Evolutionary conservation across 2,888 invertebrate genomes (phyloP).

Genomic region (Syritta pipiens): DNA sequence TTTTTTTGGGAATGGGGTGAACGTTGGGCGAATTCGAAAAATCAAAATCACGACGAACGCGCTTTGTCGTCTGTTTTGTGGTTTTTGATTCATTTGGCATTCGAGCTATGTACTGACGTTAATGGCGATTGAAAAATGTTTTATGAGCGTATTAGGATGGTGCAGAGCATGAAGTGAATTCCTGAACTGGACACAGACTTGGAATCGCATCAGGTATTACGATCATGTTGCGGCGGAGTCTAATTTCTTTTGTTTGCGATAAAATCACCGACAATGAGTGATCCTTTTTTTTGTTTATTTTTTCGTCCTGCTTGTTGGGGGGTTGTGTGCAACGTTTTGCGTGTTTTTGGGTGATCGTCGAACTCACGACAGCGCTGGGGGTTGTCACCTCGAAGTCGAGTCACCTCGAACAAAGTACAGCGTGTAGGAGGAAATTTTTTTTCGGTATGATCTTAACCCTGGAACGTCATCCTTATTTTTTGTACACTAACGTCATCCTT

Average conservation of each 20-base stretch:
- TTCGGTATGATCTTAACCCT: too few species aligned
- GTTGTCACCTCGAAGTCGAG: too few species aligned
- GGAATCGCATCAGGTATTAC: too few species aligned
- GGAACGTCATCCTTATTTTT: too few species aligned
- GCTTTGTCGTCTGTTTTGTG: slow-evolving; percentile 1
- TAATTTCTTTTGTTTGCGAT: slow-evolving; percentile 19
- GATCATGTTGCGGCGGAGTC: slow-evolving; percentile 21
- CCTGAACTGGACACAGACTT: neutral
- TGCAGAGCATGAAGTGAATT: slow-evolving; percentile 48
- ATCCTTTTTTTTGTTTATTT: neutral
- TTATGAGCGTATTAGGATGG: slow-evolving; percentile 60
- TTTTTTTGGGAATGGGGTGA: too few species aligned
- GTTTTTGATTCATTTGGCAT: slow-evolving; percentile 57
- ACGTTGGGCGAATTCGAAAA: slow-evolving; percentile 55
- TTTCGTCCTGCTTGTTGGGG: neutral
- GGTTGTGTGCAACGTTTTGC: too few species aligned
- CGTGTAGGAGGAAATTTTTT: too few species aligned
- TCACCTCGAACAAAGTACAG: too few species aligned
- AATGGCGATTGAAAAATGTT: slow-evolving; percentile 69
- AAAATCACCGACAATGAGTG: slow-evolving; percentile 15
- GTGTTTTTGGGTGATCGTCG: too few species aligned
- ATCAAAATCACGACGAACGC: slow-evolving; percentile 43
- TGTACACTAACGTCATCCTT: too few species aligned
- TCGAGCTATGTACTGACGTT: slow-evolving; percentile 62
- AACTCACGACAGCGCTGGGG: too few species aligned